phyloP scores from a whole-genome alignment of 2,888 invertebrate genomes.

The Oxytorus armatus region DNA sequence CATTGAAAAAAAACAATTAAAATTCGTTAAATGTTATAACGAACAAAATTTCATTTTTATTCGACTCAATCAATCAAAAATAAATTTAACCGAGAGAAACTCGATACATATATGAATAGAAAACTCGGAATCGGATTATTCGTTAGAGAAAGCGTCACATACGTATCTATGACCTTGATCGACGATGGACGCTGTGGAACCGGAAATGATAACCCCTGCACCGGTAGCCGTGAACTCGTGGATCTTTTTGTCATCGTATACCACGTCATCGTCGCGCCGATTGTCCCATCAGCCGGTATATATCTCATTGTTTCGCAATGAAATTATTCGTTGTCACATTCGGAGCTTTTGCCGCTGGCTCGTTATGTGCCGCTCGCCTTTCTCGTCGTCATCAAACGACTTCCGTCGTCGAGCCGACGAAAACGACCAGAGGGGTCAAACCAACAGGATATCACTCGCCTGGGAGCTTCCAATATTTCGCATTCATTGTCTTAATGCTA shows the following conservation, averaged over 20 bases:
- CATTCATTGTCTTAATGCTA: slow-evolving; percentile 83
- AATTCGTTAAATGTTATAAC: too few species aligned
- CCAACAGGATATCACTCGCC: slow-evolving; percentile 81
- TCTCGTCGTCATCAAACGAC: slow-evolving; percentile 76
- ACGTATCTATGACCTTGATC: slow-evolving; percentile 62
- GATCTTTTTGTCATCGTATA: slow-evolving; percentile 59
- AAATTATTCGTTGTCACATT: slow-evolving; percentile 65
- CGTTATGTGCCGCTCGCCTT: slow-evolving; percentile 73
- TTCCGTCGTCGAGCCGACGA: slow-evolving; percentile 76
- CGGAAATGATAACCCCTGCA: slow-evolving; percentile 62
- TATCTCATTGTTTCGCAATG: slow-evolving; percentile 68
- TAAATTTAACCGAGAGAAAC: slow-evolving; percentile 2
- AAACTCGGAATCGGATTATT: slow-evolving; percentile 4
- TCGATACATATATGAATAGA: background rate
- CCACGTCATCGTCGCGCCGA: slow-evolving; percentile 43
- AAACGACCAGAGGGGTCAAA: slow-evolving; percentile 76
- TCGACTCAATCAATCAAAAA: background rate
- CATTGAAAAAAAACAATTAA: too few species aligned
- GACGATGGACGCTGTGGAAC: slow-evolving; percentile 44
- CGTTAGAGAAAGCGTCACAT: slow-evolving; percentile 2
- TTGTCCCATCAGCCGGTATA: slow-evolving; percentile 23
- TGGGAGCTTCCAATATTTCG: slow-evolving; percentile 78
- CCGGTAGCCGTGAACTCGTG: slow-evolving; percentile 81
- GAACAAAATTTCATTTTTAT: too few species aligned
- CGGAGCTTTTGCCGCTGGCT: slow-evolving; percentile 45